These are phyloP conservation scores for Chromoteleia sp. DNA, from an alignment of 2,888 invertebrate species.

Conservation along the genomic window DNA sequence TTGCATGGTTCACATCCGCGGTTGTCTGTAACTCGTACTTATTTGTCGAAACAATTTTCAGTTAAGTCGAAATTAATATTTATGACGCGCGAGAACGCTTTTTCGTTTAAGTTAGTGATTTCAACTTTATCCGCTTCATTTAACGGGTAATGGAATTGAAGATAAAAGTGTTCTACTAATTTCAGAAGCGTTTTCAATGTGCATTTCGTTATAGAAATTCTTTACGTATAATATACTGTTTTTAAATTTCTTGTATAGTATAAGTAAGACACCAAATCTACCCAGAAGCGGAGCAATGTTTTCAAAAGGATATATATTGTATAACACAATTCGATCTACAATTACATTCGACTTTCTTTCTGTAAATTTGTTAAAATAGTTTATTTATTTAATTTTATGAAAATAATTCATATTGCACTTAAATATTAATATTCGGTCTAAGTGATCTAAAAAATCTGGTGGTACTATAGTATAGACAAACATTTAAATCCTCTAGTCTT, in stretches of 20 bases:
- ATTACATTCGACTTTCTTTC: too few relatives aligned
- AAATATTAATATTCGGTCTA: background rate
- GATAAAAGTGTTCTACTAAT: too few relatives aligned
- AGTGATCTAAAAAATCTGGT: background rate
- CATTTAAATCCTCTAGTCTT: slow-evolving; percentile 21
- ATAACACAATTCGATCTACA: too few relatives aligned
- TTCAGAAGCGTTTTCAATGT: too few relatives aligned
- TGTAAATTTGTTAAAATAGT: too few relatives aligned
- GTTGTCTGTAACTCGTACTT: slow-evolving; percentile 30
- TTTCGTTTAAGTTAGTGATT: slow-evolving; percentile 6
- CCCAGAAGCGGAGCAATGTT: too few relatives aligned
- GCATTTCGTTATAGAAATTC: too few relatives aligned
- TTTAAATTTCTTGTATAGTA: too few relatives aligned
- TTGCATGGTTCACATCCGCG: slow-evolving; percentile 32
- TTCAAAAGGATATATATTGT: too few relatives aligned
- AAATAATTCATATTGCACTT: slow-evolving; percentile 2
- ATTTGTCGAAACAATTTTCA: slow-evolving; percentile 52
- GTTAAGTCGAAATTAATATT: slow-evolving; percentile 29
- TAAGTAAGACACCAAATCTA: too few relatives aligned
- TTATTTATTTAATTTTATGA: too few relatives aligned
- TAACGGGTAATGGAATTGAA: background rate
- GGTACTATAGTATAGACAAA: slow-evolving; percentile 13
- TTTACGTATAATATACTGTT: too few relatives aligned
- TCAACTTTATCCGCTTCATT: background rate
- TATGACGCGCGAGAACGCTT: slow-evolving; percentile 2